phyloP scores from a whole-genome alignment of 2,888 invertebrate species.

The Melitaea athalia region DNA sequence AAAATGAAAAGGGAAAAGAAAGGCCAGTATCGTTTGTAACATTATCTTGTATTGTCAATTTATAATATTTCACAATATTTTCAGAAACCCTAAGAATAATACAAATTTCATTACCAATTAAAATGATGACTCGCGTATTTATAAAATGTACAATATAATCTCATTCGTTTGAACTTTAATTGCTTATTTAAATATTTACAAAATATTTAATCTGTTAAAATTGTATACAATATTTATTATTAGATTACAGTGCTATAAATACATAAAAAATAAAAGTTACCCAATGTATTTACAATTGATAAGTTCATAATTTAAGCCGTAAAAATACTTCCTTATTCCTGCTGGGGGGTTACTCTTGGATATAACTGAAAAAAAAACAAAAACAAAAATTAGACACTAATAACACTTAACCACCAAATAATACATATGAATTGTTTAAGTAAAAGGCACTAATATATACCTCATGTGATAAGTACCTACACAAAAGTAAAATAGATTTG shows the following conservation, averaged over 20 bases:
- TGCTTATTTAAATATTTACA: conserved; percentile 77
- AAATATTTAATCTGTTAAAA: conserved; percentile 79
- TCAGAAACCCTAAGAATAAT: conserved; percentile 75
- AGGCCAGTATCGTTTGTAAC: conserved; percentile 54
- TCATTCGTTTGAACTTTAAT: conserved; percentile 74
- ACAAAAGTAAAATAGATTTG: no score
- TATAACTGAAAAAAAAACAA: conserved; percentile 82
- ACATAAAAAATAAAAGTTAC: conserved; percentile 78
- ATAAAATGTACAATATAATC: conserved; percentile 83
- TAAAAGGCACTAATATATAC: no score
- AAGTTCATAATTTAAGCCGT: conserved; percentile 61
- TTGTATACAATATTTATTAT: conserved; percentile 78
- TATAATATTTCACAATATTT: conserved; percentile 80
- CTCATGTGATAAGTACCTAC: no score
- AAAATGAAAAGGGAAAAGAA: conserved; percentile 13
- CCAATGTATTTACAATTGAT: conserved; percentile 76
- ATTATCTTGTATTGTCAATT: conserved; percentile 78
- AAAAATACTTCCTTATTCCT: conserved; percentile 58
- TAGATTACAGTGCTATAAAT: conserved; percentile 79
- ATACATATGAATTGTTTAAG: no score
- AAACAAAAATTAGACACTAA: neutral
- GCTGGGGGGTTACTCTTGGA: conserved; percentile 84
- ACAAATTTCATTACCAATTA: conserved; percentile 77
- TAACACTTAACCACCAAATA: no score
- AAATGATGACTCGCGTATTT: conserved; percentile 75